Conservation (phyloP, 2,888 invertebrate species). For the Phytoseiulus persimilis region DNA sequence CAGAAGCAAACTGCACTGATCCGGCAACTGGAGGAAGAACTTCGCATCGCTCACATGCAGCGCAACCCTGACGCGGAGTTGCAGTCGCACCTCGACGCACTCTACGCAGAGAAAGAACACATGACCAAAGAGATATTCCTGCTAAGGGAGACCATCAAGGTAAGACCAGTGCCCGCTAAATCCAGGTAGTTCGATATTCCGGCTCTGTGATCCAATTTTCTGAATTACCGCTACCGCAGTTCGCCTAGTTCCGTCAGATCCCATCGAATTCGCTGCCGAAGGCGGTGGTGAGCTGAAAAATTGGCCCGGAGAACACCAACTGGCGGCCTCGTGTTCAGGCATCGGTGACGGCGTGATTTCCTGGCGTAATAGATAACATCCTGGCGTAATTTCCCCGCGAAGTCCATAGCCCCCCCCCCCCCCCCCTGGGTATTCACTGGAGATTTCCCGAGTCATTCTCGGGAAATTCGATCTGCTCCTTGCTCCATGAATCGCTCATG, state of each 20-base stretch:
- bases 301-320: too few species aligned
- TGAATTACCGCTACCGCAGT: too few species aligned
- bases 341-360: too few species aligned
- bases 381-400: not conserved
- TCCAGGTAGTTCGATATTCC: too few species aligned
- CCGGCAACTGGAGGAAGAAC: slow-evolving; percentile 82
- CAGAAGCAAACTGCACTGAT: slow-evolving; percentile 94
- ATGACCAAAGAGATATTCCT: slow-evolving; percentile 84
- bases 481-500: too few species aligned
- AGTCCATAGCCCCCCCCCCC: not conserved
- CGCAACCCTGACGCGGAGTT: slow-evolving; percentile 80
- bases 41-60: slow-evolving; percentile 65
- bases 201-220: too few species aligned
- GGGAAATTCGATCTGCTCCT: too few species aligned
- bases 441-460: too few species aligned
- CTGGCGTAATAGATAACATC: not conserved
- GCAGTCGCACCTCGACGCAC: slow-evolving; percentile 81
- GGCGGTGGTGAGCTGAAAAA: too few species aligned
- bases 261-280: too few species aligned
- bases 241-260: too few species aligned
- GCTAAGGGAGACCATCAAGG: slow-evolving; percentile 84
- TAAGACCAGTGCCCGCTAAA: slow-evolving; percentile 48
- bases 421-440: not conserved
- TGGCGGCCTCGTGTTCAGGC: too few species aligned
- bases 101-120: slow-evolving; percentile 88